Percentiles rank a stretch among this genome's conserved stretches.
Evolutionary conservation across 2,113 vertebrate genomes (phyloP).

Genomic region (Leptobrachium leishanense): DNA sequence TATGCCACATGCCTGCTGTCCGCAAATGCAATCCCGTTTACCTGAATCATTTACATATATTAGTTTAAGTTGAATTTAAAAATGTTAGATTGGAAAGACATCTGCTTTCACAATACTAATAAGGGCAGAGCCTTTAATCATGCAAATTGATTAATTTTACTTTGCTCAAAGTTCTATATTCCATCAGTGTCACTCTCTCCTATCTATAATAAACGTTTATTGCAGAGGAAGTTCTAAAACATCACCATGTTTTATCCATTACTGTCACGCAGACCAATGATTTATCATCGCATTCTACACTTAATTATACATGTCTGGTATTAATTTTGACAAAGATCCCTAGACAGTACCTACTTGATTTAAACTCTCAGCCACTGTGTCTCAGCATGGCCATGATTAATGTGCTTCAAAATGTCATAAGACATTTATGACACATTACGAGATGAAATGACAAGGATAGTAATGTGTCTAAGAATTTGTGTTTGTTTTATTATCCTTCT

Average conservation of each 20-base stretch:
- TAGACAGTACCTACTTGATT: constrained; percentile 52
- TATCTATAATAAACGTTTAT: constrained; percentile 34
- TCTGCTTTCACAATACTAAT: constrained; percentile 3
- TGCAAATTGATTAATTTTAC: constrained; percentile 14
- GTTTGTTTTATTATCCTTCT: constrained; percentile 17
- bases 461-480: constrained; percentile 40
- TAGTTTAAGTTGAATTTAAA: not conserved
- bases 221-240: constrained; percentile 30
- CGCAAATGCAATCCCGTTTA: too few species aligned
- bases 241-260: constrained; percentile 34
- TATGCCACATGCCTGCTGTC: too few species aligned
- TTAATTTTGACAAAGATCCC: constrained; percentile 60
- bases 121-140: not conserved
- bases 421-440: constrained; percentile 50
- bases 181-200: constrained; percentile 16
- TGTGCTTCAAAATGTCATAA: constrained; percentile 55
- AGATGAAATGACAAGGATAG: constrained; percentile 39
- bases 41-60: too few species aligned
- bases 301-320: constrained; percentile 64
- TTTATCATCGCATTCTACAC: constrained; percentile 45
- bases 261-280: constrained; percentile 43
- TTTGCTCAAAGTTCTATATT: constrained; percentile 17
- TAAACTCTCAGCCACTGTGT: constrained; percentile 55
- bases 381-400: constrained; percentile 59
- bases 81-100: not conserved